Percentiles rank a stretch among this genome's conserved stretches.
Evolutionary conservation across 2,797 vertebrate genomes (phyloP).

Genomic region (Pelobates cultripes): DNA sequence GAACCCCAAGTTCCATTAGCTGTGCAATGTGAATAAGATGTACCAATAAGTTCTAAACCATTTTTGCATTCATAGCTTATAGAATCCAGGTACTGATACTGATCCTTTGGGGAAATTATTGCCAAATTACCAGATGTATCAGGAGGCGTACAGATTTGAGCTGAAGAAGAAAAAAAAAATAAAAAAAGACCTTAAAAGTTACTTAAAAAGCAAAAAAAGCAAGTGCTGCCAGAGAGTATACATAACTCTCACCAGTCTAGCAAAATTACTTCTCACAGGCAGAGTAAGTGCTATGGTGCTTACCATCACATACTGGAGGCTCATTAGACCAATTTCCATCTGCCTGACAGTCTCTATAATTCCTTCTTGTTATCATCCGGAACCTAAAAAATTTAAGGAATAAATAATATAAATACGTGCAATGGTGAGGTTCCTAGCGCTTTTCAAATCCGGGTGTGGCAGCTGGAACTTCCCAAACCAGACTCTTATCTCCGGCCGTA

Average conservation of each 20-base stretch:
- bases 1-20: background rate
- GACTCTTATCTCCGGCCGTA: too few relatives aligned
- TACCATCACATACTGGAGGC: slow-evolving; percentile 21
- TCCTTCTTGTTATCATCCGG: background rate
- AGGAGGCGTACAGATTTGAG: background rate
- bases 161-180: slow-evolving; percentile 1
- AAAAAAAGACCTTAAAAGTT: background rate
- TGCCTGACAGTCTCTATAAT: slow-evolving; percentile 22
- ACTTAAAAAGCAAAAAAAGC: background rate
- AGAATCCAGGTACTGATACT: background rate
- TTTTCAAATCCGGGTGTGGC: too few relatives aligned
- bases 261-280: too few relatives aligned
- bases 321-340: background rate
- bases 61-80: background rate
- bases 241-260: too few relatives aligned
- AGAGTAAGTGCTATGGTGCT: background rate
- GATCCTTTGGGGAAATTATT: background rate
- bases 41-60: background rate
- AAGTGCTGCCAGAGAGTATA: too few relatives aligned
- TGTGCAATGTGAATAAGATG: background rate
- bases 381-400: background rate
- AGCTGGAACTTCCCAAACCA: too few relatives aligned
- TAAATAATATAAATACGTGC: too few relatives aligned
- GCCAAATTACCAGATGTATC: background rate
- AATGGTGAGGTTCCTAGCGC: too few relatives aligned